These are phyloP conservation scores for Trisateles emortualis DNA, from an alignment of 2,888 invertebrate species.

Conservation along the genomic window DNA sequence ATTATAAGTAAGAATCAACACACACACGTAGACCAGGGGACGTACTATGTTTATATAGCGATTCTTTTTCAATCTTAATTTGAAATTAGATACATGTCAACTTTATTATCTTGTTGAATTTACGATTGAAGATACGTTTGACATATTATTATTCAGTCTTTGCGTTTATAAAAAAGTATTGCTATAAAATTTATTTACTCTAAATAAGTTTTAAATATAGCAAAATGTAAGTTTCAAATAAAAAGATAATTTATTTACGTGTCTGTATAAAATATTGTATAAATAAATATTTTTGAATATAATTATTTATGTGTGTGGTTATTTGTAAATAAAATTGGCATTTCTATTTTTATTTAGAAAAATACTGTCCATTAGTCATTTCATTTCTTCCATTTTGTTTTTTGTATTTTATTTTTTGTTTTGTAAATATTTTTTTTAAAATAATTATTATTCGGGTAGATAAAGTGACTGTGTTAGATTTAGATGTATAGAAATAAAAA, in stretches of 20 bases:
- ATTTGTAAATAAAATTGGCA: slow-evolving; percentile 32
- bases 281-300: slow-evolving; percentile 15
- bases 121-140: too few relatives aligned
- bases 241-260: not conserved
- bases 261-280: slow-evolving; percentile 21
- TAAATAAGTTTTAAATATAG: too few relatives aligned
- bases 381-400: slow-evolving; percentile 45
- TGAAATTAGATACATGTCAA: too few relatives aligned
- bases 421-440: slow-evolving; percentile 49
- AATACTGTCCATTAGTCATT: slow-evolving; percentile 46
- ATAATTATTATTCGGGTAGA: slow-evolving; percentile 39
- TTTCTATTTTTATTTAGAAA: slow-evolving; percentile 19
- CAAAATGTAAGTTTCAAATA: not conserved
- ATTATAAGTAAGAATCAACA: too few relatives aligned
- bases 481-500: slow-evolving; percentile 38
- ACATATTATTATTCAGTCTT: too few relatives aligned
- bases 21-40: too few relatives aligned
- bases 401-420: slow-evolving; percentile 15
- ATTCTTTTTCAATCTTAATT: too few relatives aligned
- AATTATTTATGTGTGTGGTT: slow-evolving; percentile 40
- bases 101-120: too few relatives aligned
- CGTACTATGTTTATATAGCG: too few relatives aligned
- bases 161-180: too few relatives aligned
- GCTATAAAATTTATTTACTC: too few relatives aligned
- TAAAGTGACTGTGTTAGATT: slow-evolving; percentile 52